phyloP scores from a whole-genome alignment of 2,888 invertebrate genomes.

The Clanis bilineata region DNA sequence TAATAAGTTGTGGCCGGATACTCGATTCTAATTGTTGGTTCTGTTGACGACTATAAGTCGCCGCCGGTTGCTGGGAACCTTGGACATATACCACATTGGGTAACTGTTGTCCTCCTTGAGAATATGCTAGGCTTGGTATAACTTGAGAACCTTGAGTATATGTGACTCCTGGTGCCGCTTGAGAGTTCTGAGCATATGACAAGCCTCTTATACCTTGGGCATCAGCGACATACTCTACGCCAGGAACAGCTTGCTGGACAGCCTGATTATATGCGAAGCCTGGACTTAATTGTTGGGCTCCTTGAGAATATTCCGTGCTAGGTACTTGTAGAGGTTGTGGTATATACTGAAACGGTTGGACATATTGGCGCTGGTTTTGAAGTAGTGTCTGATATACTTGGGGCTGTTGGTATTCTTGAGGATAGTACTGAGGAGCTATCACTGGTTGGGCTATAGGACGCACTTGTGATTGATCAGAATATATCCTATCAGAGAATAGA shows the following conservation, averaged over 20 bases:
- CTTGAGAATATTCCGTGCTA: neutral
- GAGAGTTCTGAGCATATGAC: neutral
- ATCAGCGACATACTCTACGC: neutral
- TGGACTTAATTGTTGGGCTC: conserved; percentile 9
- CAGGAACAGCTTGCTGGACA: neutral
- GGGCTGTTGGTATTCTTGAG: conserved; percentile 14
- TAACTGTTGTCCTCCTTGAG: neutral
- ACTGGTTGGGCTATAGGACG: neutral
- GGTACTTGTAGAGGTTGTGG: conserved; percentile 11
- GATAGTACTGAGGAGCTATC: neutral
- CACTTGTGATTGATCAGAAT: neutral
- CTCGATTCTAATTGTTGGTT: neutral
- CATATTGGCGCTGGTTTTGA: neutral
- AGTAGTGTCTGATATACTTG: neutral
- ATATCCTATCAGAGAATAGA: neutral
- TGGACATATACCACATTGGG: neutral
- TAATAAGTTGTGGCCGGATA: neutral
- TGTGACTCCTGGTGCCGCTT: neutral
- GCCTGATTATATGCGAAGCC: conserved; percentile 1
- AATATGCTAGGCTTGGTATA: neutral
- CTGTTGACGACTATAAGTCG: neutral
- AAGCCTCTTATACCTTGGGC: neutral
- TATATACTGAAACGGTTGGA: conserved; percentile 17
- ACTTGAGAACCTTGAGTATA: conserved; percentile 4
- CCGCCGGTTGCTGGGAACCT: neutral